Percentiles rank a stretch among this genome's conserved stretches.
These are phyloP conservation scores for Brotula barbata DNA, from an alignment of 2,797 vertebrate genomes.

Conservation along the genomic window DNA sequence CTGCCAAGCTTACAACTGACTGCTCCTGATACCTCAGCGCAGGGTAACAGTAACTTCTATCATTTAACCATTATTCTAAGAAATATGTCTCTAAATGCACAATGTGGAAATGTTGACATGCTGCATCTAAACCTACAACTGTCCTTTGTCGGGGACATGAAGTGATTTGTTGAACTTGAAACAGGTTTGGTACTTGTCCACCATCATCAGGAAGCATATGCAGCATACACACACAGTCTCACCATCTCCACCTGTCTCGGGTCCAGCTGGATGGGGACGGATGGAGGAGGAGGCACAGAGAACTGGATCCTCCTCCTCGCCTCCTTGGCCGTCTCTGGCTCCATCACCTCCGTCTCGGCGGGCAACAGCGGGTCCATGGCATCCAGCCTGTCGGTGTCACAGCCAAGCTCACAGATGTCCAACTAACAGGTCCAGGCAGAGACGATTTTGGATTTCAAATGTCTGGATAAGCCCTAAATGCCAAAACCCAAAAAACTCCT, in stretches of 20 bases:
- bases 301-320: slow-evolving; percentile 95
- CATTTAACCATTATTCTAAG: no score
- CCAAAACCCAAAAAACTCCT: background rate
- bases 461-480: background rate
- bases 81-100: no score
- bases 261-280: slow-evolving; percentile 87
- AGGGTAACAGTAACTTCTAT: slow-evolving; percentile 12
- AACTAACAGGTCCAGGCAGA: slow-evolving; percentile 3
- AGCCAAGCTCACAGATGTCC: slow-evolving; percentile 28
- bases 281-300: slow-evolving; percentile 84
- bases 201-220: background rate
- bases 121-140: no score
- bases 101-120: no score
- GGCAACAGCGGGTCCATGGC: slow-evolving; percentile 69
- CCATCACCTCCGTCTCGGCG: slow-evolving; percentile 57
- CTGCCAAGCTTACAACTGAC: slow-evolving; percentile 40
- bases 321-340: slow-evolving; percentile 82
- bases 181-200: background rate
- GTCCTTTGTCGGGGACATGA: no score
- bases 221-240: slow-evolving; percentile 61
- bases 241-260: slow-evolving; percentile 94
- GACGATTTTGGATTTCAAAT: background rate
- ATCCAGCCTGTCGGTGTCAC: slow-evolving; percentile 41
- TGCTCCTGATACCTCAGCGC: slow-evolving; percentile 14
- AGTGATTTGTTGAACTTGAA: background rate